Conservation (phyloP, 2,888 invertebrate genomes). For the Abrostola tripartita region DNA sequence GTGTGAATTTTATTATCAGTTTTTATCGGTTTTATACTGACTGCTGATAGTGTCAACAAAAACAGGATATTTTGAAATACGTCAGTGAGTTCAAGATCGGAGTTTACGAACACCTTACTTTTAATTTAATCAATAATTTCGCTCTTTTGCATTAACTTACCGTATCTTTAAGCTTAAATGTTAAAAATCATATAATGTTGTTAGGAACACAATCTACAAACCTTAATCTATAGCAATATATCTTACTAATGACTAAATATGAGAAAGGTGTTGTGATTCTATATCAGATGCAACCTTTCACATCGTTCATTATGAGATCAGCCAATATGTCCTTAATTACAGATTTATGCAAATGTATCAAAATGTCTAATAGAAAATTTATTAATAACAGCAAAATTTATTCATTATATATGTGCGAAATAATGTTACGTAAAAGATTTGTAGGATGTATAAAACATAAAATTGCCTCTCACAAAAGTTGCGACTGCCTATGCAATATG, state of each 20-base stretch:
- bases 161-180: constrained; percentile 9
- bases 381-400: constrained; percentile 34
- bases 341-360: constrained; percentile 49
- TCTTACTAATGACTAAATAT: constrained; percentile 42
- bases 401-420: constrained; percentile 27
- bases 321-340: constrained; percentile 46
- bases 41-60: constrained; percentile 30
- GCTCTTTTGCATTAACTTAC: background rate
- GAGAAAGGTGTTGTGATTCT: constrained; percentile 39
- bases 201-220: constrained; percentile 19
- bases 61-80: constrained; percentile 31
- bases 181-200: constrained; percentile 18
- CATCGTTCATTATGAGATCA: constrained; percentile 42
- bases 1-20: constrained; percentile 47
- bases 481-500: constrained; percentile 14
- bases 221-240: constrained; percentile 20
- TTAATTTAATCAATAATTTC: background rate
- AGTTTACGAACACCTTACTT: background rate
- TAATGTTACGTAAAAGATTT: constrained; percentile 36
- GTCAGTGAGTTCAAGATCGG: background rate
- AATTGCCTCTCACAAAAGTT: constrained; percentile 20
- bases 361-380: constrained; percentile 43
- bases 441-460: constrained; percentile 27
- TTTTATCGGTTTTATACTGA: constrained; percentile 30
- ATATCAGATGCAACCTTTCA: constrained; percentile 49